Evolutionary conservation across 2,113 vertebrate genomes (phyloP).

Genomic region (Passer domesticus): DNA sequence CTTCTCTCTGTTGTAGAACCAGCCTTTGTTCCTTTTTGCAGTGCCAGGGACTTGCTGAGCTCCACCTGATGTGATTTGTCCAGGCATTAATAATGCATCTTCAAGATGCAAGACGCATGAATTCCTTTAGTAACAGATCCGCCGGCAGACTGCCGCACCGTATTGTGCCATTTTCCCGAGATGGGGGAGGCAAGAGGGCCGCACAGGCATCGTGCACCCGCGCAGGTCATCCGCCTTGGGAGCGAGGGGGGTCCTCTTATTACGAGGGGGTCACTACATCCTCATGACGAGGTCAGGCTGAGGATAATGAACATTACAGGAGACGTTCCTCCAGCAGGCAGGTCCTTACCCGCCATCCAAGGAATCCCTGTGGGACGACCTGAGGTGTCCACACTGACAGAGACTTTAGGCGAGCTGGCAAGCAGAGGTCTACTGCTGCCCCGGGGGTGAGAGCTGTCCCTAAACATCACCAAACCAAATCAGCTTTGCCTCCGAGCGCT

Average conservation of each 20-base stretch:
- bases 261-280: conserved; percentile 27
- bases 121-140: conserved; percentile 75
- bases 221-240: not conserved
- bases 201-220: accelerated
- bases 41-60: conserved; percentile 83
- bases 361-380: not conserved
- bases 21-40: conserved; percentile 80
- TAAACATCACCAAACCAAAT: not conserved
- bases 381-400: not conserved
- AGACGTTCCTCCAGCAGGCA: not conserved
- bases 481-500: not conserved
- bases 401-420: not conserved
- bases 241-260: not conserved
- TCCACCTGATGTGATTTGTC: conserved; percentile 85
- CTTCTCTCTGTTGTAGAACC: conserved; percentile 75
- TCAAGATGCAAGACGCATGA: conserved; percentile 84
- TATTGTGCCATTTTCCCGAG: conserved; percentile 16
- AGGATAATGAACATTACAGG: conserved; percentile 31
- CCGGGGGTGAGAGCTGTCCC: not conserved
- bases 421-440: not conserved
- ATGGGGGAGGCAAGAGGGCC: not conserved
- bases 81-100: conserved; percentile 85
- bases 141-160: conserved; percentile 51
- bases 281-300: not conserved
- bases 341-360: not conserved